phyloP scores from a whole-genome alignment of 2,888 invertebrate genomes.

The Muschampia staudingeri region DNA sequence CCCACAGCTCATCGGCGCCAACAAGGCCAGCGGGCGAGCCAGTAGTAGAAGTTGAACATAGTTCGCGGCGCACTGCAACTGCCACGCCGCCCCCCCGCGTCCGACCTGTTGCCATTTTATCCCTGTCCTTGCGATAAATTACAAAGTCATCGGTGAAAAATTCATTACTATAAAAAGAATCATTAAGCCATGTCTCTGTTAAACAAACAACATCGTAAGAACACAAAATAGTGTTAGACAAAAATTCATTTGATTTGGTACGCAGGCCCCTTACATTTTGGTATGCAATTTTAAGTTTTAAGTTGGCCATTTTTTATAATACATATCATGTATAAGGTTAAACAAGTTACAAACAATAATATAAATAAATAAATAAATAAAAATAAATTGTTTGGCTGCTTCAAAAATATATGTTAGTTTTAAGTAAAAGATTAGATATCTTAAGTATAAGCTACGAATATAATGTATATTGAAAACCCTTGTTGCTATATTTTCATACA shows the following conservation, averaged over 20 bases:
- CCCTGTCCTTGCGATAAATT: not conserved
- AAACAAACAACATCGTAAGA: not conserved
- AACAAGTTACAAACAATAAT: not conserved
- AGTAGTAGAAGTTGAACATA: not conserved
- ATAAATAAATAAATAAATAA: not conserved
- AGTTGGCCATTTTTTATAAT: conserved; percentile 4
- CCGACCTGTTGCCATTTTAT: not conserved
- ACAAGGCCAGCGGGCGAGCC: not conserved
- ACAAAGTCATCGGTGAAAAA: conserved; percentile 2
- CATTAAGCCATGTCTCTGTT: not conserved
- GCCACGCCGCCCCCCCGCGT: not conserved
- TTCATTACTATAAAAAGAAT: conserved; percentile 3
- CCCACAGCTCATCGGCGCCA: not conserved
- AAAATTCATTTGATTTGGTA: conserved; percentile 6
- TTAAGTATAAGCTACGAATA: not conserved
- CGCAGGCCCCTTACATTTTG: conserved; percentile 8
- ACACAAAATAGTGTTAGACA: not conserved
- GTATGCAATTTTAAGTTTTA: not conserved
- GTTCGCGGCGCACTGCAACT: not conserved
- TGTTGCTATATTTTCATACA: not conserved
- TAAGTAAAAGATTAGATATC: not conserved
- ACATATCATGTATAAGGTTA: not conserved
- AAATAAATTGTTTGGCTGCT: conserved; percentile 1
- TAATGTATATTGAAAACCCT: not conserved
- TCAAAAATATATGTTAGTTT: not conserved